A percentile compares a stretch with the other conserved stretches of the same genome.
phyloP scores from a whole-genome alignment of 1,140 invertebrate species.

The Sinella curviseta region DNA sequence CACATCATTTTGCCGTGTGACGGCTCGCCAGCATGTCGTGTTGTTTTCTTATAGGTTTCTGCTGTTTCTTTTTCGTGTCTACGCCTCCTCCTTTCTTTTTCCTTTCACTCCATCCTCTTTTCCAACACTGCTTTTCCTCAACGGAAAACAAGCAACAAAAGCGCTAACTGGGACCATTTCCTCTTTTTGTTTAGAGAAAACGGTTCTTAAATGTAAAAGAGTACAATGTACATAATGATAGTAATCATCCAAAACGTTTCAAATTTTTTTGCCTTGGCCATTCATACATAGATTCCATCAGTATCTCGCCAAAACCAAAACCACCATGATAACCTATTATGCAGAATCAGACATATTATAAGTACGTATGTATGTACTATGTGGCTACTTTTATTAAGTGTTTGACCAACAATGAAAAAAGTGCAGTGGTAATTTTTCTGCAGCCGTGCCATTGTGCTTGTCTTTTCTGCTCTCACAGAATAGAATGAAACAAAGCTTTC shows the following conservation, averaged over 20 bases:
- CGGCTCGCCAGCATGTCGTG: neutral
- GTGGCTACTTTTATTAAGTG: too few relatives aligned
- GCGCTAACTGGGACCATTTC: neutral
- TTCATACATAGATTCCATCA: neutral
- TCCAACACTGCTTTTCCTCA: neutral
- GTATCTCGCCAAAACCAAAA: neutral
- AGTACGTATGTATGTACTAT: neutral
- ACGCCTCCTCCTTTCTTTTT: neutral
- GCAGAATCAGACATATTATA: neutral
- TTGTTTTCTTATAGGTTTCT: neutral
- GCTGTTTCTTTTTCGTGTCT: too few relatives aligned
- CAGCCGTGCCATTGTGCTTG: too few relatives aligned
- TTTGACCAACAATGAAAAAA: too few relatives aligned
- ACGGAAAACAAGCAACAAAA: neutral
- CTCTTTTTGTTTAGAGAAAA: neutral
- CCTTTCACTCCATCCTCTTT: neutral
- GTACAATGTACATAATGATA: too few relatives aligned
- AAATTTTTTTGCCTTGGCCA: neutral
- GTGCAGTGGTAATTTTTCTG: too few relatives aligned
- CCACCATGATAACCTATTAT: neutral
- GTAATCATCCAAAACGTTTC: too few relatives aligned
- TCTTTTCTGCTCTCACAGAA: too few relatives aligned
- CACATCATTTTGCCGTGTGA: neutral
- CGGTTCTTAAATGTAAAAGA: neutral
- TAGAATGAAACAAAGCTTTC: too few relatives aligned